A percentile compares a stretch with the other conserved stretches of the same genome.
These are phyloP conservation scores for Meloidogyne hapla DNA, from an alignment of 1,140 invertebrate genomes.

Conservation along the genomic window DNA sequence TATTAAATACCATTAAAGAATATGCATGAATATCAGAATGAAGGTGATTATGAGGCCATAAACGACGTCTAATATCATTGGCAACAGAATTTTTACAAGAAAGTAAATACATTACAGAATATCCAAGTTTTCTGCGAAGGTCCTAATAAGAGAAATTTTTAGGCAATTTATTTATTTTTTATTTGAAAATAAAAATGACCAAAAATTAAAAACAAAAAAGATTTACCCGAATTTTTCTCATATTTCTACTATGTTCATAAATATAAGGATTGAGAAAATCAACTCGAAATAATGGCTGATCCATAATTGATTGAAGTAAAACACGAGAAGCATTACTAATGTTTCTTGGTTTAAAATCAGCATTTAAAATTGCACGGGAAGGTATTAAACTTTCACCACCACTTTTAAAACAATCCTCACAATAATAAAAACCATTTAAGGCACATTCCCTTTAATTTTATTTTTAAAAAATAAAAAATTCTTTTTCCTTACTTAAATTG, in stretches of 20 bases:
- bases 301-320: slow-evolving; percentile 62
- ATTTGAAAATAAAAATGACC: background rate
- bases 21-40: slow-evolving; percentile 65
- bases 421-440: slow-evolving; percentile 45
- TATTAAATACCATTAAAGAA: slow-evolving; percentile 64
- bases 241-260: slow-evolving; percentile 64
- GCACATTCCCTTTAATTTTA: slow-evolving; percentile 35
- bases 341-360: slow-evolving; percentile 39
- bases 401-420: slow-evolving; percentile 38
- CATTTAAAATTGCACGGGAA: slow-evolving; percentile 44
- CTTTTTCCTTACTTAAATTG: slow-evolving; percentile 51
- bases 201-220: background rate
- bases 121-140: slow-evolving; percentile 63
- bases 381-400: slow-evolving; percentile 44
- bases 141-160: slow-evolving; percentile 49
- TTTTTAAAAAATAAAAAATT: slow-evolving; percentile 3
- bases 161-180: background rate
- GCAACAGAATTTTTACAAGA: slow-evolving; percentile 65
- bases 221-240: slow-evolving; percentile 62
- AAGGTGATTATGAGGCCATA: slow-evolving; percentile 66
- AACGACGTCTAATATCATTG: slow-evolving; percentile 63
- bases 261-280: slow-evolving; percentile 64
- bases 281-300: slow-evolving; percentile 65
- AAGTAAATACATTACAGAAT: slow-evolving; percentile 65
- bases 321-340: slow-evolving; percentile 62